Evolutionary conservation across 2,888 invertebrate genomes (phyloP).

Genomic region (Mimumesa dahlbomi): DNA sequence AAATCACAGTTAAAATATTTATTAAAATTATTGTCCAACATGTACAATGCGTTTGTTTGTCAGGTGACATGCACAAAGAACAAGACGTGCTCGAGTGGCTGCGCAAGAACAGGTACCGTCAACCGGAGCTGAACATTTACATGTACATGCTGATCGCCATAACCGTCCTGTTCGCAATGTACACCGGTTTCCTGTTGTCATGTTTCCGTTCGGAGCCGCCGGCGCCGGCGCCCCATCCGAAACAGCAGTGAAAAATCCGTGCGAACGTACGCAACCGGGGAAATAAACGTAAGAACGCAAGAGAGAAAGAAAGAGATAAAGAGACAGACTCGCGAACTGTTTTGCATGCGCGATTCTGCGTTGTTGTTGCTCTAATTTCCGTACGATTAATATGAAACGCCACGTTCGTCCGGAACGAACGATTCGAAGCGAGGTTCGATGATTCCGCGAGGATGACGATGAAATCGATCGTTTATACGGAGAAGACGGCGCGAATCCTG

Average conservation of each 20-base stretch:
- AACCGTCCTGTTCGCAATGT: slow-evolving; percentile 91
- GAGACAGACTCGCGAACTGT: slow-evolving; percentile 36
- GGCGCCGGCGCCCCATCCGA: slow-evolving; percentile 83
- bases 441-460: slow-evolving; percentile 36
- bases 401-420: slow-evolving; percentile 61
- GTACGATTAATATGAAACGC: slow-evolving; percentile 29
- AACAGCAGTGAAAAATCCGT: slow-evolving; percentile 83
- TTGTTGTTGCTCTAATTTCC: slow-evolving; percentile 44
- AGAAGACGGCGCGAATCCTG: slow-evolving; percentile 1
- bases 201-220: slow-evolving; percentile 90
- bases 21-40: neutral
- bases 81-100: slow-evolving; percentile 95
- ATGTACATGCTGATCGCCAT: slow-evolving; percentile 96
- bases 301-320: slow-evolving; percentile 8
- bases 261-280: slow-evolving; percentile 8
- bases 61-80: slow-evolving; percentile 91
- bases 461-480: slow-evolving; percentile 15
- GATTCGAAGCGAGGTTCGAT: slow-evolving; percentile 27
- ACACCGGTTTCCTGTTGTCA: slow-evolving; percentile 94
- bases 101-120: slow-evolving; percentile 94
- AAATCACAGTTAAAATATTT: too few relatives aligned
- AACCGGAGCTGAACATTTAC: slow-evolving; percentile 95
- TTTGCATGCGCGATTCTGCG: slow-evolving; percentile 38
- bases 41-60: neutral
- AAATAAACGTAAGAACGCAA: slow-evolving; percentile 9